Evolutionary conservation across 2,888 invertebrate genomes (phyloP).

Genomic region (Dasypolia templi): DNA sequence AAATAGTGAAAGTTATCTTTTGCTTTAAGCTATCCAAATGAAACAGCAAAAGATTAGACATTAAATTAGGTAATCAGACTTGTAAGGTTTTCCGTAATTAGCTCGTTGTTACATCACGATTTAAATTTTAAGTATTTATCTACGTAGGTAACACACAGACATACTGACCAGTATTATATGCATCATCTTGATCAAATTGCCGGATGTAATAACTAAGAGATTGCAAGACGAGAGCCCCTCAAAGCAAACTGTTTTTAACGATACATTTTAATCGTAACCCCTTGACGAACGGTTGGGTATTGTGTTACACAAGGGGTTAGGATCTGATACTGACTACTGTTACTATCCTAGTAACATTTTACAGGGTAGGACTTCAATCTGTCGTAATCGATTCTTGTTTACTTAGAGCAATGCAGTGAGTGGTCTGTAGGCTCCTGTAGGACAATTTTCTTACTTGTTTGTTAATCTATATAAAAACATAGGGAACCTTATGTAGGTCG

Average conservation of each 20-base stretch:
- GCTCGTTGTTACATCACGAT: neutral
- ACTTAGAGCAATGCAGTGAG: neutral
- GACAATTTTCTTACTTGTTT: neutral
- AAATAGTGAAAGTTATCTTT: too few species aligned
- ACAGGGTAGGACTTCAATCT: neutral
- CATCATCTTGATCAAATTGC: constrained; percentile 42
- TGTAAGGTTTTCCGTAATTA: neutral
- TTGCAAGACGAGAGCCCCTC: constrained; percentile 63
- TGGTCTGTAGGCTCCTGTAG: neutral
- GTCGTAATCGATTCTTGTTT: neutral
- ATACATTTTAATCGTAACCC: constrained; percentile 74
- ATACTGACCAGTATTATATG: constrained; percentile 1
- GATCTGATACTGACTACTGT: neutral
- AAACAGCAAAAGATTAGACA: neutral
- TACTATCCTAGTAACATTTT: neutral
- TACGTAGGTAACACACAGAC: neutral
- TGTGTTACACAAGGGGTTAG: constrained; percentile 12
- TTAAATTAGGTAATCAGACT: neutral
- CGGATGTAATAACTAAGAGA: constrained; percentile 70
- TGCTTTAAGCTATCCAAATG: neutral
- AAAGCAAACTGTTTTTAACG: constrained; percentile 76
- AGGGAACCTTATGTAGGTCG: too few species aligned
- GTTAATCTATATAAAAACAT: neutral
- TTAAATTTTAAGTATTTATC: neutral
- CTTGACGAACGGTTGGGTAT: constrained; percentile 27